Conservation (phyloP, 2,888 invertebrate species). For the Papilio elwesi region DNA sequence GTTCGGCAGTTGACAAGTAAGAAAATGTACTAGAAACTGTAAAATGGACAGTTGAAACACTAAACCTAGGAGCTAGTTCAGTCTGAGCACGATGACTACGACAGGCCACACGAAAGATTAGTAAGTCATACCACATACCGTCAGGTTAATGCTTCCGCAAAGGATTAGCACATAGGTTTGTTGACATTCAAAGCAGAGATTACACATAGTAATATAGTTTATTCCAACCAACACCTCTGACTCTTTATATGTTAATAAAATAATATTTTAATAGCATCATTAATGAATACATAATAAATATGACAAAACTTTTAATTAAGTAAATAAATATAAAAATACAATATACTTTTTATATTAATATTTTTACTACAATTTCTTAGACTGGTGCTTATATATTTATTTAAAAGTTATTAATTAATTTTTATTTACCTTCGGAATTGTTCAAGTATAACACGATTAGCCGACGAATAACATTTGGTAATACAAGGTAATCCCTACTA, state of each 20-base stretch:
- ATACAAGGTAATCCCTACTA: too few species aligned
- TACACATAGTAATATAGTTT: slow-evolving; percentile 73
- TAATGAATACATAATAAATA: neutral
- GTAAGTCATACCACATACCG: slow-evolving; percentile 51
- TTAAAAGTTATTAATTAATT: too few species aligned
- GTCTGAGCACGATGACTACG: slow-evolving; percentile 30
- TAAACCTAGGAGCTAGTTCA: slow-evolving; percentile 43
- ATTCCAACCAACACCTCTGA: slow-evolving; percentile 24
- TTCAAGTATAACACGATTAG: too few species aligned
- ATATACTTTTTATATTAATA: neutral
- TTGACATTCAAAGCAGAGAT: slow-evolving; percentile 45
- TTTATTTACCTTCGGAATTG: too few species aligned
- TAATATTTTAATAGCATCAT: neutral
- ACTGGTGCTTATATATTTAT: too few species aligned
- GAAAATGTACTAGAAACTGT: too few species aligned
- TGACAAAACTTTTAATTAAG: neutral
- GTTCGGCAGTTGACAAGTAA: too few species aligned
- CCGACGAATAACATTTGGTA: too few species aligned
- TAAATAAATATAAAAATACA: neutral
- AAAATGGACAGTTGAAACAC: slow-evolving; percentile 26
- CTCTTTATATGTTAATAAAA: neutral
- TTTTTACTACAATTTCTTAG: neutral
- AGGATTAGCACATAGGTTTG: slow-evolving; percentile 35
- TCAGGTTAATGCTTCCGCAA: slow-evolving; percentile 45
- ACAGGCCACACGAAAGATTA: slow-evolving; percentile 64